A percentile compares a stretch with the other conserved stretches of the same genome.
Conservation (phyloP, 2,888 invertebrate species). For the Bedellia somnulentella region DNA sequence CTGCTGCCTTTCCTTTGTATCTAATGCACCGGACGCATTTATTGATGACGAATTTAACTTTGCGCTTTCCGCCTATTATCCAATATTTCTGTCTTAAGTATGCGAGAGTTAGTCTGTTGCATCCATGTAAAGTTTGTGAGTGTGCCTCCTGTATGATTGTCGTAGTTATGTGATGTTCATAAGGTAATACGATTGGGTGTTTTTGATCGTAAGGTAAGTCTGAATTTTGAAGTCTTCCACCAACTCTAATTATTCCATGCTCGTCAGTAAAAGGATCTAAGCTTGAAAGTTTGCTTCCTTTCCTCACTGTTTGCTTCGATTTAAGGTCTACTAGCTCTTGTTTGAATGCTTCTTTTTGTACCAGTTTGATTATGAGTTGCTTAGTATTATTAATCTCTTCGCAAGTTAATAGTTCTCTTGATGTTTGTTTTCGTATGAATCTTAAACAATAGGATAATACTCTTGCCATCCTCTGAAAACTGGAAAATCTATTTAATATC, state of each 20-base stretch:
- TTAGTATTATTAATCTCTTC: too few relatives aligned
- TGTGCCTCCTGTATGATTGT: too few relatives aligned
- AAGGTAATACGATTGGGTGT: conserved; percentile 2
- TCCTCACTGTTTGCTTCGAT: too few relatives aligned
- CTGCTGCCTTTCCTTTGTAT: not conserved
- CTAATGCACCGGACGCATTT: conserved; percentile 1
- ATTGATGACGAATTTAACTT: not conserved
- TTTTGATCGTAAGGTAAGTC: too few relatives aligned
- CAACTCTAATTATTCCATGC: not conserved
- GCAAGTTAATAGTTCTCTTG: too few relatives aligned
- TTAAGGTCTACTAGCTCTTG: too few relatives aligned
- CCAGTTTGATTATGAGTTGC: too few relatives aligned
- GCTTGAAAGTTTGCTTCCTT: not conserved
- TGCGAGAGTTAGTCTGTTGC: conserved; percentile 1
- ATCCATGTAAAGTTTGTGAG: conserved; percentile 4
- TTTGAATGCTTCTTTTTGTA: too few relatives aligned
- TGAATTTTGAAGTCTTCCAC: not conserved
- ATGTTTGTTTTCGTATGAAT: too few relatives aligned
- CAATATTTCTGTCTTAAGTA: conserved; percentile 3
- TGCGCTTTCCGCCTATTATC: not conserved
- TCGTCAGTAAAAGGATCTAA: not conserved
- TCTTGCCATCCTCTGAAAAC: too few relatives aligned
- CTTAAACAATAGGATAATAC: too few relatives aligned
- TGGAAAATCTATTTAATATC: too few relatives aligned
- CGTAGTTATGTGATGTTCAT: conserved; percentile 1